phyloP scores from a whole-genome alignment of 2,888 invertebrate species.

The Agonopterix arenella region DNA sequence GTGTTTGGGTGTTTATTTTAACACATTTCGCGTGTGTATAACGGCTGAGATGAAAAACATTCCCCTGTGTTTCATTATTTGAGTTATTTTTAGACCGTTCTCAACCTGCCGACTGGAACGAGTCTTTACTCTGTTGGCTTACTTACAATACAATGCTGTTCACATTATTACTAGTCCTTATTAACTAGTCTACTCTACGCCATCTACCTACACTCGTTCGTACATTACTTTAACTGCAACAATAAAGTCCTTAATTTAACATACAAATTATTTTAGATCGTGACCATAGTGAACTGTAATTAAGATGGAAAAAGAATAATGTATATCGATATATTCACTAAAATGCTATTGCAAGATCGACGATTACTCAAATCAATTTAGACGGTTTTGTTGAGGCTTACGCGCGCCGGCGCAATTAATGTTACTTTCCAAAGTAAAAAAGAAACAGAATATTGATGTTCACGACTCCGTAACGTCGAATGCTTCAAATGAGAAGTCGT shows the following conservation, averaged over 20 bases:
- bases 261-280: slow-evolving; percentile 17
- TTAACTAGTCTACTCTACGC: slow-evolving; percentile 17
- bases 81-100: slow-evolving; percentile 68
- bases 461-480: slow-evolving; percentile 52
- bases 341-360: slow-evolving; percentile 50
- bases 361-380: slow-evolving; percentile 65
- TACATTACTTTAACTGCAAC: too few relatives aligned
- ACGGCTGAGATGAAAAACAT: slow-evolving; percentile 74
- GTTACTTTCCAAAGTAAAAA: slow-evolving; percentile 48
- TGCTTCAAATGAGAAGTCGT: slow-evolving; percentile 55
- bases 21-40: slow-evolving; percentile 73
- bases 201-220: neutral
- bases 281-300: slow-evolving; percentile 40
- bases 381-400: slow-evolving; percentile 44
- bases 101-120: slow-evolving; percentile 66
- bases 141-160: slow-evolving; percentile 63
- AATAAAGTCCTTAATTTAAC: neutral
- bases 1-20: slow-evolving; percentile 72
- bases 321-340: slow-evolving; percentile 52
- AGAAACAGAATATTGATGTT: slow-evolving; percentile 53
- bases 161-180: slow-evolving; percentile 53
- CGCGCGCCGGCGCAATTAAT: slow-evolving; percentile 50
- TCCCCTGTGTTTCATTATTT: slow-evolving; percentile 74
- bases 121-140: slow-evolving; percentile 64
- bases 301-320: slow-evolving; percentile 49